Base-by-base conservation (phyloP, 2,888 invertebrate genomes). In the Thalpophila matura region DNA sequence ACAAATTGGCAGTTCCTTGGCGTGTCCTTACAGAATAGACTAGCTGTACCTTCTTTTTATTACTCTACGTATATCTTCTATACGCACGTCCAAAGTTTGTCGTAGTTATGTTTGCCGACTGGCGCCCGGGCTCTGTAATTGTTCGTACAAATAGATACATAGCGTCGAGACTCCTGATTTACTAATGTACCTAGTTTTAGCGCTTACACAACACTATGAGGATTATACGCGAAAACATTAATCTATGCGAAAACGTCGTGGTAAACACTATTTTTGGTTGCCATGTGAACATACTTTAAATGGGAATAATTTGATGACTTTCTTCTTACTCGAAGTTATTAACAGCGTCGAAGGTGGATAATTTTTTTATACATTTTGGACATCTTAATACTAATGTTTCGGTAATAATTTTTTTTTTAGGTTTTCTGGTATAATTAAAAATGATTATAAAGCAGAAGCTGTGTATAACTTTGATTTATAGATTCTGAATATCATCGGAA, bases 141-240 rank as follows among this genome's bases (percentile, higher is more conserved):
- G 89, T 87, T 86, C 88, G 89, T 80, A 89, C 91, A 94, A 93
- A 94, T 89, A 93, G 70, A 85, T 83, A 81, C 76, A 80, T 73
- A 80, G 66, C 72, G 86, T 74, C 86, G 84, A 82, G 88, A 87
- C 86, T 89, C 74, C 89, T 87, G 92, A 92, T 93, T 90, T 89
- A 90, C 90, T 92, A 89, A 93, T 91, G 91, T 94, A 91, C 89
- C 89, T 87, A 90, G 91, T 91, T 93, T 93, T 92, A 92, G 89
- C 89, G 89, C 88, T 89, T 90, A 86, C 82, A 84, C 83, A 85
- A 86, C 64, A 42, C 59, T 64, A 49, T 53, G 58, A 47, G 73
- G 81, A 80, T 85, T 75, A 84, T 57, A 50, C 10, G 46, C 54
- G 54, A 69, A 72, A 76, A 50, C 35, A 27, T 75, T 65, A 59